Base-by-base conservation (phyloP, 2,113 vertebrate genomes). In the Athene cunicularia region DNA sequence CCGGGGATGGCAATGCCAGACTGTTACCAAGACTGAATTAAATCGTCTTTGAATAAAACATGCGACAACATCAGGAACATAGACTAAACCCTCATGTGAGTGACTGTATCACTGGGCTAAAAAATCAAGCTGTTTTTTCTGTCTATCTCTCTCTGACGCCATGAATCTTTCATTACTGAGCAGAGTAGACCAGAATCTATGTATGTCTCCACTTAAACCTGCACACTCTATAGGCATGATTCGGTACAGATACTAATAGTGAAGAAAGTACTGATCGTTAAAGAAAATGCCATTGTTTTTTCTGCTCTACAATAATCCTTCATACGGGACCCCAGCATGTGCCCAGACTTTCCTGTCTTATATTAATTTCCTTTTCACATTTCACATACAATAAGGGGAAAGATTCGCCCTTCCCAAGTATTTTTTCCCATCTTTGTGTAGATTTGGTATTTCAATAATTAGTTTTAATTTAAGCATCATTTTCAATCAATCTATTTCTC, bases 11-110 rank as follows among this genome's bases (percentile, higher is more conserved):
- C 24, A 80, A 41, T 11, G 63, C 80, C 80, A 68, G 86, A 64
- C 33, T 37, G 33, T 80, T 50, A 70, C 13, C 22, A 55, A 17
- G 30, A n/a, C n/a, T 67, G 92, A 93, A 87, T 81, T 89, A 94
- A 89, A 58, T 1, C 79, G 50, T 12, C n/a, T 67, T 87, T 89
- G 84, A 95, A 91, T 93, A 95, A 94, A 96, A 91, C 67, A 80
- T 77, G 35, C 68, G 50, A 77, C 62, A 82, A 47, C 58, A 80
- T 49, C 55, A 81, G 50, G 72, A 93, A 52, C 76, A 86, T 20
- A 9, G 1, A 33, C 43, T 47, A 43, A 81, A 70, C 26, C 80
- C 52, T 60, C 10, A 1, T 11, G 30, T 49, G 71, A 82, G 39
- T 30, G 7, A 1, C 58, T 80, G 23, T 14, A 79, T 62, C 50